Percentiles rank a stretch among this genome's conserved stretches.
Evolutionary conservation across 2,888 invertebrate species (phyloP).

Genomic region (Troilus luridus): DNA sequence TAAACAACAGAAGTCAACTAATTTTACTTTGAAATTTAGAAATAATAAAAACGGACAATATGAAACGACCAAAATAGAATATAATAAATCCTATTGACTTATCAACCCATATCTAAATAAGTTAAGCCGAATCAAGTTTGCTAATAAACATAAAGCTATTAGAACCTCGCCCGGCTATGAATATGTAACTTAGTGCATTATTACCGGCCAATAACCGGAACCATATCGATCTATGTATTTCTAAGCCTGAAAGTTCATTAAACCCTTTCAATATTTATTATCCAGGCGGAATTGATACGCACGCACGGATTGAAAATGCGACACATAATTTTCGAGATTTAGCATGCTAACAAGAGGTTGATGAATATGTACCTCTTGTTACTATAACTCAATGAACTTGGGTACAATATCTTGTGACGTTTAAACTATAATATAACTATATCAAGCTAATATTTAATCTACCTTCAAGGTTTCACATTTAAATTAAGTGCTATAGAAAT

Average conservation of each 20-base stretch:
- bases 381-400: background rate
- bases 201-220: background rate
- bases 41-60: background rate
- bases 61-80: background rate
- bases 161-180: background rate
- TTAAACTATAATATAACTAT: background rate
- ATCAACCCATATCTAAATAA: background rate
- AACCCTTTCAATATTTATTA: constrained; percentile 1
- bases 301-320: background rate
- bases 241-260: background rate
- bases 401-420: background rate
- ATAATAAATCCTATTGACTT: background rate
- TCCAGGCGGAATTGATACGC: background rate
- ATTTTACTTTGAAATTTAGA: background rate
- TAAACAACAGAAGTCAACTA: no score
- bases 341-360: background rate
- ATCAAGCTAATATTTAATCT: no score
- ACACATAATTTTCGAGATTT: background rate
- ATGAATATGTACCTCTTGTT: background rate
- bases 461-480: no score
- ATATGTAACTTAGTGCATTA: background rate
- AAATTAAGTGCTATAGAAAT: no score
- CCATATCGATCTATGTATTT: constrained; percentile 2
- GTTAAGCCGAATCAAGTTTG: background rate
- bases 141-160: background rate